phyloP scores from a whole-genome alignment of 2,113 vertebrate species.

The Pangasianodon hypophthalmus region DNA sequence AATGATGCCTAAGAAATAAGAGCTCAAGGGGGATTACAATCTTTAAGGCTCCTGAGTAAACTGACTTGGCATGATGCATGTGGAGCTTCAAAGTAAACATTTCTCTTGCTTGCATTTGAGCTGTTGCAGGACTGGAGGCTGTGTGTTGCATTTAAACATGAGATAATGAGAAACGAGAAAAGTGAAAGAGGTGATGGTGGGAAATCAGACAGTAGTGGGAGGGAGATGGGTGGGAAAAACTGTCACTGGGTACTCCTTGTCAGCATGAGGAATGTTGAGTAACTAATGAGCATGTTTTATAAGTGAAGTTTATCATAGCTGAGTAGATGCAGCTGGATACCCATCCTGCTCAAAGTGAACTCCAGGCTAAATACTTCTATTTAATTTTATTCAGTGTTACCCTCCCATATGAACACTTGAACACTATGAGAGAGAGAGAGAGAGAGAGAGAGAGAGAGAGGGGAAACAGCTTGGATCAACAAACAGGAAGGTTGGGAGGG shows the following conservation, averaged over 20 bases:
- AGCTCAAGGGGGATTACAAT: slow-evolving; percentile 76
- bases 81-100: slow-evolving; percentile 61
- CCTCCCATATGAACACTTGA: slow-evolving; percentile 68
- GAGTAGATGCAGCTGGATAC: slow-evolving; percentile 78
- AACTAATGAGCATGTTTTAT: slow-evolving; percentile 76
- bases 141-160: slow-evolving; percentile 50
- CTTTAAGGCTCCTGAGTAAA: slow-evolving; percentile 71
- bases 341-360: slow-evolving; percentile 68
- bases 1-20: slow-evolving; percentile 73
- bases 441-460: too few species aligned
- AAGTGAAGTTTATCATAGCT: slow-evolving; percentile 73
- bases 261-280: slow-evolving; percentile 75
- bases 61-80: slow-evolving; percentile 71
- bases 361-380: too few species aligned
- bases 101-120: slow-evolving; percentile 51
- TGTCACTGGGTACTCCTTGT: slow-evolving; percentile 74
- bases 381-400: slow-evolving; percentile 66
- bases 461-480: background rate
- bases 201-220: too few species aligned
- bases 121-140: slow-evolving; percentile 10
- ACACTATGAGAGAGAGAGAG: background rate
- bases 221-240: slow-evolving; percentile 32
- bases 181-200: too few species aligned
- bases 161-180: slow-evolving; percentile 53
- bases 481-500: too few species aligned